Evolutionary conservation across 2,113 vertebrate species (phyloP).

Genomic region (Cyanoliseus patagonus): DNA sequence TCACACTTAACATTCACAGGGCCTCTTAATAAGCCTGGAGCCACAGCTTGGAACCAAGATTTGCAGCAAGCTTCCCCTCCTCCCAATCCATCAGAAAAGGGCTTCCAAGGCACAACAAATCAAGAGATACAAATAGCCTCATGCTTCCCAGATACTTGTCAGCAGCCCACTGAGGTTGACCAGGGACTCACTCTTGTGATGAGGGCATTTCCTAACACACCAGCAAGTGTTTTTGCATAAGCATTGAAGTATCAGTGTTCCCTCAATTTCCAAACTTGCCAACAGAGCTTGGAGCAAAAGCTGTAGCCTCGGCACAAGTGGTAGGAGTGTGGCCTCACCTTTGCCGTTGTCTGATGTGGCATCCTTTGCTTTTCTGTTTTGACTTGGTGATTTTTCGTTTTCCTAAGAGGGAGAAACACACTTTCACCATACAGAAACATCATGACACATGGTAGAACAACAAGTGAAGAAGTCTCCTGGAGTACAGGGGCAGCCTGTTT

Average conservation of each 20-base stretch:
- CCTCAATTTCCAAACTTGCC: not conserved
- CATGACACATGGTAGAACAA: fast-evolving
- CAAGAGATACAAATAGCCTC: not conserved
- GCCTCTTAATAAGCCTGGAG: not conserved
- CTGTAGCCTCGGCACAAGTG: not conserved
- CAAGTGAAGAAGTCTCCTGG: not conserved
- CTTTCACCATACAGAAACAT: not conserved
- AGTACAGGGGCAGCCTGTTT: not conserved
- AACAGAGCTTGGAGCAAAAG: not conserved
- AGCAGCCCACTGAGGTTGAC: not conserved
- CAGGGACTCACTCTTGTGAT: not conserved
- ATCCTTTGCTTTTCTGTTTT: constrained; percentile 98
- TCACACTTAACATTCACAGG: not conserved
- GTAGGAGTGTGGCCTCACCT: constrained; percentile 75
- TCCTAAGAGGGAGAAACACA: constrained; percentile 77
- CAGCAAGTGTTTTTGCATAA: not conserved
- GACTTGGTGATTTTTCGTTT: constrained; percentile 96
- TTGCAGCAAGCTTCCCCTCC: not conserved
- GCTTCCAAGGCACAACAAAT: not conserved
- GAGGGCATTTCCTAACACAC: not conserved
- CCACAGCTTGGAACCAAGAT: not conserved
- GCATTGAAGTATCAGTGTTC: fast-evolving
- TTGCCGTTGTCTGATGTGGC: constrained; percentile 94
- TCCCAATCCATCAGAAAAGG: not conserved
- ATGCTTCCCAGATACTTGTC: fast-evolving